phyloP scores from a whole-genome alignment of 2,888 invertebrate genomes.

The Microplitis manilae region DNA sequence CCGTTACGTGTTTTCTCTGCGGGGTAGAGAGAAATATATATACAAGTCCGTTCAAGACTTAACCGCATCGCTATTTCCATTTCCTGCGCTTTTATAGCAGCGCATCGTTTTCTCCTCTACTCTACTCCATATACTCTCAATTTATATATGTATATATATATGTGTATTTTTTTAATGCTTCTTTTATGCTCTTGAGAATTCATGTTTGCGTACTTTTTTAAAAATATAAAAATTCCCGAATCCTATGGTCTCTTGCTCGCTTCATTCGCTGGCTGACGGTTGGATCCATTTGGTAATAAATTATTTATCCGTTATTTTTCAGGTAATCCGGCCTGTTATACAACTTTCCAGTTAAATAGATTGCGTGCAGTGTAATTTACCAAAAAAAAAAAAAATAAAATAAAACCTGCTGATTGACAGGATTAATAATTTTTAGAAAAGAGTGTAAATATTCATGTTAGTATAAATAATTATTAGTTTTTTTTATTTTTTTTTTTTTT shows the following conservation, averaged over 20 bases:
- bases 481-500: neutral
- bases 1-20: constrained; percentile 22
- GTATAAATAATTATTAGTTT: neutral
- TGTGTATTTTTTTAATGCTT: neutral
- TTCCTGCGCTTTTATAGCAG: constrained; percentile 52
- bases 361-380: neutral
- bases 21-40: constrained; percentile 34
- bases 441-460: neutral
- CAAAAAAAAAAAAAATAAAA: neutral
- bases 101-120: constrained; percentile 23
- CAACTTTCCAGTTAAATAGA: neutral
- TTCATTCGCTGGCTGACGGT: neutral
- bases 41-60: constrained; percentile 44
- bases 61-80: constrained; percentile 52
- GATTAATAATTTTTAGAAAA: neutral
- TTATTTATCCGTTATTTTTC: constrained; percentile 40
- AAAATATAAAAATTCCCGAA: neutral
- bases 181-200: neutral
- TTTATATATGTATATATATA: constrained; percentile 9
- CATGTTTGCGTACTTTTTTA: neutral
- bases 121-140: neutral
- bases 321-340: constrained; percentile 14
- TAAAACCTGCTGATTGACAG: neutral
- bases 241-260: neutral
- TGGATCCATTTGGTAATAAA: constrained; percentile 39